Conservation (phyloP, 2,888 invertebrate species). For the Trissonchulus sp. region DNA sequence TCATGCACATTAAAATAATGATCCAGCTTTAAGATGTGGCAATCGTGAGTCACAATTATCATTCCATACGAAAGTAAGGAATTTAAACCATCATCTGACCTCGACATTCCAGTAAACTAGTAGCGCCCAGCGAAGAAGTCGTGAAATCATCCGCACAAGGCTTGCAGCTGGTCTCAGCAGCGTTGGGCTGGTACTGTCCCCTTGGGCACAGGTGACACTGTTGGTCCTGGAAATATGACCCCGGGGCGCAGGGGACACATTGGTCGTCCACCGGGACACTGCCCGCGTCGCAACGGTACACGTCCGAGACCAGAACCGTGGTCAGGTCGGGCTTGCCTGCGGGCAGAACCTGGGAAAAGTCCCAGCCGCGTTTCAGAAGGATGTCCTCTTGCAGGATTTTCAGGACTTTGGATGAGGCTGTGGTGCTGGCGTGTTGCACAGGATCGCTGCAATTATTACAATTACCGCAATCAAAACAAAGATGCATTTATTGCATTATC, state of each 20-base stretch:
- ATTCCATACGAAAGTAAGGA: not conserved
- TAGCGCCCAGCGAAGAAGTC: slow-evolving; percentile 72
- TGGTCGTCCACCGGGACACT: slow-evolving; percentile 88
- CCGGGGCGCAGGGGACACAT: slow-evolving; percentile 60
- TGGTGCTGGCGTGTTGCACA: slow-evolving; percentile 74
- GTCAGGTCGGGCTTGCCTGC: slow-evolving; percentile 90
- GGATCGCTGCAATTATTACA: slow-evolving; percentile 75
- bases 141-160: slow-evolving; percentile 84
- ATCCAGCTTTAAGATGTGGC: not conserved
- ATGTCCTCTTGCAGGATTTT: slow-evolving; percentile 78
- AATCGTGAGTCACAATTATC: not conserved
- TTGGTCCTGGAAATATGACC: slow-evolving; percentile 48
- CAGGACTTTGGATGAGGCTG: slow-evolving; percentile 71
- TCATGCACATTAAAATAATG: too few species aligned
- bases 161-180: slow-evolving; percentile 60
- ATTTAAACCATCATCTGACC: slow-evolving; percentile 19
- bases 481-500: too few species aligned
- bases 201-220: slow-evolving; percentile 52
- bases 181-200: slow-evolving; percentile 50
- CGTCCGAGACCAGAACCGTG: slow-evolving; percentile 74
- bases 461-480: too few species aligned
- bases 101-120: slow-evolving; percentile 60
- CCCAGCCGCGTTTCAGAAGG: slow-evolving; percentile 65
- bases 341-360: slow-evolving; percentile 58
- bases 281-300: slow-evolving; percentile 84